A percentile compares a stretch with the other conserved stretches of the same genome.
Evolutionary conservation across 1,140 invertebrate genomes (phyloP).

Genomic region (Lepidurus packardi): DNA sequence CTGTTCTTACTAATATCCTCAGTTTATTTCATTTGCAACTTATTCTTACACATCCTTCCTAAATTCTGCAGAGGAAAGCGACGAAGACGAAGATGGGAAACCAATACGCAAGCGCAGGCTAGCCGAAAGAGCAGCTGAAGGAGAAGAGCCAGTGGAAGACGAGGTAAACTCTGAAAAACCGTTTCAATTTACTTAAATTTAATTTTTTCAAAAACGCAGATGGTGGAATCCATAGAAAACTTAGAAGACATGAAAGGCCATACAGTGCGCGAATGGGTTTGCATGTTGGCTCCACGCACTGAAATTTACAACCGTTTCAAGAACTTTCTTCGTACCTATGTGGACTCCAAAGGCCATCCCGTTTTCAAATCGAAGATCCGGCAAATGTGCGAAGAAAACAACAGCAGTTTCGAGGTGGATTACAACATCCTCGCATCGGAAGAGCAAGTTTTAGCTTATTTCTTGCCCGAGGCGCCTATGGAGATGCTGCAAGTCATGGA

Average conservation of each 20-base stretch:
- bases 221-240: conserved; percentile 96
- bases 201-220: too few species aligned
- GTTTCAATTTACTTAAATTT: neutral
- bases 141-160: conserved; percentile 64
- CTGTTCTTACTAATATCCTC: neutral
- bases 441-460: conserved; percentile 91
- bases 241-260: conserved; percentile 92
- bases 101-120: conserved; percentile 64
- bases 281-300: conserved; percentile 87
- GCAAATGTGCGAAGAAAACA: conserved; percentile 82
- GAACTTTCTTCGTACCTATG: conserved; percentile 86
- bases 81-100: conserved; percentile 60
- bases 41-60: too few species aligned
- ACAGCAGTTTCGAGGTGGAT: conserved; percentile 83
- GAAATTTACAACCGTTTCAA: conserved; percentile 97
- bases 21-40: too few species aligned
- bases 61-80: conserved; percentile 47
- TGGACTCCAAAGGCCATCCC: conserved; percentile 77
- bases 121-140: conserved; percentile 79
- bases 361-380: conserved; percentile 90
- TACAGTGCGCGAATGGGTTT: conserved; percentile 89
- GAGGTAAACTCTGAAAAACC: conserved; percentile 47
- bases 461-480: conserved; percentile 91
- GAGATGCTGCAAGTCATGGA: conserved; percentile 95
- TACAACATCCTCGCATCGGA: conserved; percentile 83